phyloP scores from a whole-genome alignment of 2,113 vertebrate genomes.

The Perca fluviatilis region DNA sequence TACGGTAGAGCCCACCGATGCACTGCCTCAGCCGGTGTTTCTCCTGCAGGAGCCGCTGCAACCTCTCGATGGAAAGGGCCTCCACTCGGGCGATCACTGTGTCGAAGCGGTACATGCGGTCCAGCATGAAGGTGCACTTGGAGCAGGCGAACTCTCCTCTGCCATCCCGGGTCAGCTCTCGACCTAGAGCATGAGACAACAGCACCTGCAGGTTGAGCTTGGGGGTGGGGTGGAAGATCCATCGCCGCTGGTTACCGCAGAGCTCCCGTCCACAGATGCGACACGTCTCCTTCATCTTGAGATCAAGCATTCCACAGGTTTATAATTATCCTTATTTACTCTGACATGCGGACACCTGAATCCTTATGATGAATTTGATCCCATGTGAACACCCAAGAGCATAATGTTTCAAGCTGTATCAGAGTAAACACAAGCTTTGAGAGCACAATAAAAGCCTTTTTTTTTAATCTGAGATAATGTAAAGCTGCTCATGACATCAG shows the following conservation, averaged over 20 bases:
- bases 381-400: not conserved
- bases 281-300: conserved; percentile 92
- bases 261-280: conserved; percentile 95
- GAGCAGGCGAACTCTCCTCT: conserved; percentile 95
- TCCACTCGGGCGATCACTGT: conserved; percentile 95
- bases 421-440: conserved; percentile 1
- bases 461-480: not conserved
- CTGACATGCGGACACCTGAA: not conserved
- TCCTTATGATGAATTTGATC: conserved; percentile 14
- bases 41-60: conserved; percentile 93
- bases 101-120: conserved; percentile 96
- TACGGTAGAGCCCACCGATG: conserved; percentile 89
- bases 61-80: conserved; percentile 93
- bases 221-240: conserved; percentile 95
- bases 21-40: conserved; percentile 94
- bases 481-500: conserved; percentile 12
- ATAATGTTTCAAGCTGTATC: not conserved
- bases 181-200: conserved; percentile 93
- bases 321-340: not conserved
- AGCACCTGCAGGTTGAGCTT: conserved; percentile 95
- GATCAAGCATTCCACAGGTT: conserved; percentile 75
- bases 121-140: conserved; percentile 97
- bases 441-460: conserved; percentile 1
- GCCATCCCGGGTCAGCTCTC: conserved; percentile 91
- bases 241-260: conserved; percentile 95